These are phyloP conservation scores for Campopleginae sp. DNA, from an alignment of 2,888 invertebrate species.

Conservation along the genomic window DNA sequence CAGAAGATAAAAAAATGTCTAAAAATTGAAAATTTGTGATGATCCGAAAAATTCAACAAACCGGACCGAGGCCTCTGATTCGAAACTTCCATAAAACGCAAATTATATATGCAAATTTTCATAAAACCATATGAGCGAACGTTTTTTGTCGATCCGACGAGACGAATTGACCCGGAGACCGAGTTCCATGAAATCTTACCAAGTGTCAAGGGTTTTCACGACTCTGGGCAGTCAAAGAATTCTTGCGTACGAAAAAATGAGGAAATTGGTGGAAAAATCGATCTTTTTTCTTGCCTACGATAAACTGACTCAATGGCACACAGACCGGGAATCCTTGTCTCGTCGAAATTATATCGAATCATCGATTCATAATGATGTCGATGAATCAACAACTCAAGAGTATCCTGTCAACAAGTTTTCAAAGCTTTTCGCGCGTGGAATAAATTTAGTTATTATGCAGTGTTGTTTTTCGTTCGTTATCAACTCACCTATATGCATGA, in stretches of 20 bases:
- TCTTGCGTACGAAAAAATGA: neutral
- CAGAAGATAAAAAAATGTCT: too few relatives aligned
- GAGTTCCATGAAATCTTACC: too few relatives aligned
- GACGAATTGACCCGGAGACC: too few relatives aligned
- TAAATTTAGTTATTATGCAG: neutral
- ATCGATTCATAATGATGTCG: neutral
- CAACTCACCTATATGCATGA: slow-evolving; percentile 91
- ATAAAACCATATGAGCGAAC: neutral
- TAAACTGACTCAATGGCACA: neutral
- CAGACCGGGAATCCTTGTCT: neutral
- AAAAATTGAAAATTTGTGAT: too few relatives aligned
- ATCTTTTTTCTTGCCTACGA: neutral
- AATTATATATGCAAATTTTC: neutral
- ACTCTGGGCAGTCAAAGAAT: neutral
- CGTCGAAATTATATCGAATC: neutral
- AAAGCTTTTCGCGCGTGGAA: neutral
- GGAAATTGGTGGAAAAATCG: neutral
- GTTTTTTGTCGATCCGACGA: neutral
- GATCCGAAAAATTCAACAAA: too few relatives aligned
- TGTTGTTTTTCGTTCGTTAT: neutral
- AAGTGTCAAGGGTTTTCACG: too few relatives aligned
- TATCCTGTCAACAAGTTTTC: slow-evolving; percentile 2
- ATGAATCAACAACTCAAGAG: neutral
- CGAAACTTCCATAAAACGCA: neutral
- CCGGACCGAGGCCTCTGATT: too few relatives aligned